Base-by-base conservation (phyloP, 2,888 invertebrate species). In the Sinelater perroti region DNA sequence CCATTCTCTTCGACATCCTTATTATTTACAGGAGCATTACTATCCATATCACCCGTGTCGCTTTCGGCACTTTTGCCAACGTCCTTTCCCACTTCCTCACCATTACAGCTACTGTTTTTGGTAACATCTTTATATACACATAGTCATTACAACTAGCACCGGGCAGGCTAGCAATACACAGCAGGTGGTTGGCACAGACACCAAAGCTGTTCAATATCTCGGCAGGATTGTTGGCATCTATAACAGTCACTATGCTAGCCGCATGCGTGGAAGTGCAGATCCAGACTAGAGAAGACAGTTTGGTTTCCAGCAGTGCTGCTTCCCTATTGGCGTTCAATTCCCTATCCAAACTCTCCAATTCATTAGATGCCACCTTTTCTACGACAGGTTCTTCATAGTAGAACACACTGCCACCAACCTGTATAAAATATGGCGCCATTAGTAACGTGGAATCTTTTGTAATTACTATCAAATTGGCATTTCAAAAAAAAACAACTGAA, bases 181-280 rank as follows among this genome's bases (percentile, higher is more conserved):
- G 83, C 58, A 99, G 85, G 79, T 96, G 95, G 60, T 95, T 93
- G 67, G 93, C 90, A 72, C 92, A 93, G 45, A 97, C 93, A 20
- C 91, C 88, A 80, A 99, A 99, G 59, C 95, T 91, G 72, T 96
- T 94, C 49, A 99, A 83, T 60, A 98, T 89, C 64, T 95, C 95
- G 0, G 93, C 96, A 10, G 98, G 97, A 75, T 95, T 95, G 78
- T 97, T 98, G 2, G 97, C 97, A 78, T 99, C 98, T 60, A 99
- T 90, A 51, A 99, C 87, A 74, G 88, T 89, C 16, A 89, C 88
- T 55, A 88, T 82, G 38, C 88, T 90, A 69, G 90, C 90, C 20
- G 86, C 86, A 72, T 91, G 90, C 1, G 93, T 92, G 65, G 90
- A 91, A 3, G 96, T 95, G 74, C 97, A 97, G 56, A 99, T 97